Evolutionary conservation across 2,113 vertebrate species (phyloP).

Genomic region (Sarotherodon lohbergeri): DNA sequence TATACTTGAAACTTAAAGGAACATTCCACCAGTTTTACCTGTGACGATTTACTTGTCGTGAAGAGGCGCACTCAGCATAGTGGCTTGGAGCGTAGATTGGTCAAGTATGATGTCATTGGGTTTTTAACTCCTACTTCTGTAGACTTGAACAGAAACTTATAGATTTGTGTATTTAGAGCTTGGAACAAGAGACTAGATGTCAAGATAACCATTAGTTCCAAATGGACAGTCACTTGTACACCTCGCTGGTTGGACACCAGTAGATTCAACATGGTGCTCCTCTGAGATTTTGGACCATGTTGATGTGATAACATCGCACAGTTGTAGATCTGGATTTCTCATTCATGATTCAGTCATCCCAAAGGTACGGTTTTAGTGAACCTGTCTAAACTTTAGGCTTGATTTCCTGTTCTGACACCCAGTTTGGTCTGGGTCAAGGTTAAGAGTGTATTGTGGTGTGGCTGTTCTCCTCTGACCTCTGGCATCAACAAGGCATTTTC

Average conservation of each 20-base stretch:
- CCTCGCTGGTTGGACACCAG: not conserved
- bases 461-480: not conserved
- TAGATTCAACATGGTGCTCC: not conserved
- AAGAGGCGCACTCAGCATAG: not conserved
- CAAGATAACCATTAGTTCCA: not conserved
- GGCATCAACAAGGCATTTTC: not conserved
- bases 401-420: not conserved
- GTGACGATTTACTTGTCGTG: not conserved
- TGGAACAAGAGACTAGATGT: not conserved
- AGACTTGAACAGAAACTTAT: not conserved
- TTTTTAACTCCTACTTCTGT: not conserved
- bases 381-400: not conserved
- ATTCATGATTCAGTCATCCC: not conserved
- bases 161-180: not conserved
- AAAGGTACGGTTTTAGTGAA: not conserved
- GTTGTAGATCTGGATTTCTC: not conserved
- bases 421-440: not conserved
- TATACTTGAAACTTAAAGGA: not conserved
- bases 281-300: not conserved
- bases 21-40: not conserved
- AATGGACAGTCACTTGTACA: not conserved
- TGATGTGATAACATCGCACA: not conserved
- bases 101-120: not conserved
- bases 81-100: not conserved
- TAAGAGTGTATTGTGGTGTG: not conserved